A percentile compares a stretch with the other conserved stretches of the same genome.
Evolutionary conservation across 2,797 vertebrate species (phyloP).

Genomic region (Cygnus olor): DNA sequence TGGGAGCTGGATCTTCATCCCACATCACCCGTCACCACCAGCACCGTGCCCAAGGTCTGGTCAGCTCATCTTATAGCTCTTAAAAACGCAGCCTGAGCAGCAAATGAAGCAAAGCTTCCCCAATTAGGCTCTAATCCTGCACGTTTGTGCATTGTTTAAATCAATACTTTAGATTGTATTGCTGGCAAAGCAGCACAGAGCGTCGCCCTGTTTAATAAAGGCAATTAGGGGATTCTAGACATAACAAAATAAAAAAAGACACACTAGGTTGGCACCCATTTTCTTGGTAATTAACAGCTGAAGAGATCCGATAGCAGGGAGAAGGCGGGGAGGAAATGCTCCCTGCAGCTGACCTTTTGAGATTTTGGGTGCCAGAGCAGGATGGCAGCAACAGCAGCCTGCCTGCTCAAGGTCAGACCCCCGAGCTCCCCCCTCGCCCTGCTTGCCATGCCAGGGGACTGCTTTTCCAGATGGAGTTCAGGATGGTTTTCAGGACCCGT

Average conservation of each 20-base stretch:
- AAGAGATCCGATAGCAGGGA: background rate
- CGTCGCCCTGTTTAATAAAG: background rate
- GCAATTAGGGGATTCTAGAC: background rate
- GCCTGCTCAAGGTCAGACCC: rapidly evolving
- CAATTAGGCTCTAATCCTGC: background rate
- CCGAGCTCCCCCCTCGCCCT: rapidly evolving
- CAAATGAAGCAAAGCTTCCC: background rate
- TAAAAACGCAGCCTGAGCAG: background rate
- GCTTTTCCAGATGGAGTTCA: background rate
- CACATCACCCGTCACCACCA: too few species aligned
- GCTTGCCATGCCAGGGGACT: rapidly evolving
- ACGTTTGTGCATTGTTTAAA: background rate
- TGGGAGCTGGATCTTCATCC: background rate
- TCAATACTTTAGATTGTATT: background rate
- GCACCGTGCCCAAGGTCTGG: too few species aligned
- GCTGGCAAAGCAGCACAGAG: background rate
- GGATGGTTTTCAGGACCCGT: background rate
- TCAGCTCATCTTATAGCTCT: background rate
- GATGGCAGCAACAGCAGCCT: rapidly evolving
- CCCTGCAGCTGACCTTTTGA: background rate
- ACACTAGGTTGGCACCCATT: background rate
- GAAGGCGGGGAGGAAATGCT: background rate
- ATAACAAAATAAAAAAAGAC: background rate
- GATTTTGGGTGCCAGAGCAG: background rate
- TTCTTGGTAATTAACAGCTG: background rate